Percentiles rank a stretch among this genome's conserved stretches.
Evolutionary conservation across 1,140 invertebrate species (phyloP).

Genomic region (Drosophila sulfurigaster): DNA sequence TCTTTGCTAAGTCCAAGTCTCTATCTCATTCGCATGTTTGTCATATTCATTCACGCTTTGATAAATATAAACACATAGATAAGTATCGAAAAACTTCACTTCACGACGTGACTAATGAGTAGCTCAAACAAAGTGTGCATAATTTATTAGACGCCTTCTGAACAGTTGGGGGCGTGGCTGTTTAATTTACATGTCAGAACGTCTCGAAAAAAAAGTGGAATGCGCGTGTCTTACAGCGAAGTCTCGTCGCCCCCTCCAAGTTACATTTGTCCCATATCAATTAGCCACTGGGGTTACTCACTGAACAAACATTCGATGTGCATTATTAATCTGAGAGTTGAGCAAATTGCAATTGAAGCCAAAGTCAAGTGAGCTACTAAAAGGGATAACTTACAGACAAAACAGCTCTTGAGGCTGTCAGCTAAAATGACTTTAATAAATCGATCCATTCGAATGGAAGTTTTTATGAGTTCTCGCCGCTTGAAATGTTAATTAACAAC

Average conservation of each 20-base stretch:
- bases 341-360: not conserved
- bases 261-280: conserved; percentile 57
- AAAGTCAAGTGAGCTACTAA: conserved; percentile 6
- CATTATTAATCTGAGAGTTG: conserved; percentile 11
- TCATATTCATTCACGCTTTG: conserved; percentile 43
- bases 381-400: not conserved
- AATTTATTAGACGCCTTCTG: conserved; percentile 18
- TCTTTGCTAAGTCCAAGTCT: conserved; percentile 55
- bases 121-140: conserved; percentile 59
- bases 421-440: not conserved
- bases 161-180: not conserved
- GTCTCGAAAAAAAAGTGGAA: conserved; percentile 7
- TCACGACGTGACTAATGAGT: conserved; percentile 34
- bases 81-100: conserved; percentile 11
- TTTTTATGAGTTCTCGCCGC: no score
- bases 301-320: not conserved
- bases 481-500: no score
- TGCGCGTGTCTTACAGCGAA: conserved; percentile 44
- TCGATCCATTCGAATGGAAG: no score
- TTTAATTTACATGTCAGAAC: conserved; percentile 31
- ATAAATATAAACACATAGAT: conserved; percentile 29
- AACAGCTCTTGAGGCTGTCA: no score
- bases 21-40: conserved; percentile 23
- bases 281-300: conserved; percentile 29
- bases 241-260: conserved; percentile 10